A percentile compares a stretch with the other conserved stretches of the same genome.
These are phyloP conservation scores for Caranx ignobilis DNA, from an alignment of 2,113 vertebrate species.

Conservation along the genomic window DNA sequence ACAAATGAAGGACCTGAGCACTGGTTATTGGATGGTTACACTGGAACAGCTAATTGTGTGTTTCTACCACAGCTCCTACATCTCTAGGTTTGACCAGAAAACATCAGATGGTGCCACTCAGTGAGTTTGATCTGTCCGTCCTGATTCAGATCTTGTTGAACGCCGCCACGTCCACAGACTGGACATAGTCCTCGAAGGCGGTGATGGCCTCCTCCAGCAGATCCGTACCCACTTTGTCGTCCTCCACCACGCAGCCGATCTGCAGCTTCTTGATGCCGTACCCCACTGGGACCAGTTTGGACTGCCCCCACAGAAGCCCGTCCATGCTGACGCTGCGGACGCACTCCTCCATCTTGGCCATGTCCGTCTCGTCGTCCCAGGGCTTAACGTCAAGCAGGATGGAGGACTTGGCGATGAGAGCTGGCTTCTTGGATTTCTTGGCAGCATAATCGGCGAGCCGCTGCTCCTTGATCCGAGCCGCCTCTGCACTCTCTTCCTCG, in stretches of 20 bases:
- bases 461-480: slow-evolving; percentile 88
- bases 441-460: slow-evolving; percentile 93
- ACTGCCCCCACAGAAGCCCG: slow-evolving; percentile 95
- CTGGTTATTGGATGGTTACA: slow-evolving; percentile 13
- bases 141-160: slow-evolving; percentile 94
- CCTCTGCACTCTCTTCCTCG: slow-evolving; percentile 90
- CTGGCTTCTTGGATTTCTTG: slow-evolving; percentile 95
- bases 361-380: slow-evolving; percentile 97
- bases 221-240: slow-evolving; percentile 96
- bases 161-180: slow-evolving; percentile 97
- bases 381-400: slow-evolving; percentile 96
- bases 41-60: background rate
- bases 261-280: slow-evolving; percentile 98
- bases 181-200: slow-evolving; percentile 93
- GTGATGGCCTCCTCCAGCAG: slow-evolving; percentile 94
- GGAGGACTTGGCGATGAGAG: slow-evolving; percentile 93
- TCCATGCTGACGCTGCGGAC: slow-evolving; percentile 92
- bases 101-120: slow-evolving; percentile 4
- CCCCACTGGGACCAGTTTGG: slow-evolving; percentile 94
- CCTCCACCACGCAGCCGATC: slow-evolving; percentile 96
- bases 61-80: background rate
- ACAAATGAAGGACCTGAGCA: slow-evolving; percentile 44
- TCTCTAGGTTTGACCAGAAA: slow-evolving; percentile 6
- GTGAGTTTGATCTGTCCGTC: background rate
- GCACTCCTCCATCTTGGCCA: slow-evolving; percentile 92